Evolutionary conservation across 1,140 invertebrate species (phyloP), one percentile per base, ranked within the genome.

Genomic region (Oreohelix idahoensis): DNA sequence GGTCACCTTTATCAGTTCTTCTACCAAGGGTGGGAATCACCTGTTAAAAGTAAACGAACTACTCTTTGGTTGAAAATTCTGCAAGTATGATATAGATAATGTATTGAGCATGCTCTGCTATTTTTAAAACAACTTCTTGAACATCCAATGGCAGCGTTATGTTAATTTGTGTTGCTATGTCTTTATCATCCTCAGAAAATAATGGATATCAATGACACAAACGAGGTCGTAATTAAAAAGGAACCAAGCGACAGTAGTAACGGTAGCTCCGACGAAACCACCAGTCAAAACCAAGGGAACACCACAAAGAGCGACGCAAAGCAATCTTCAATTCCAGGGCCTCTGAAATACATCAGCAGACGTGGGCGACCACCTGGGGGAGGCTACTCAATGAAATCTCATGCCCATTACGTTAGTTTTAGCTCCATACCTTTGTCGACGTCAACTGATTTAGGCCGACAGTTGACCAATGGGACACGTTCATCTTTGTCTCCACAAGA

Each of bases 371-470:
- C 80, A 17, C 80, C 80, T 58, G 80, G 80, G n/a, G 80, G 80
- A 58, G 80, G 80, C 35, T 82, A 82, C 51, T 82, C 80, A 36
- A 82, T 82, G 80, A 82, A 82, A 51, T 36, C 80, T 11, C 69
- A 73, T 23, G 5, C 42, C 11, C 69, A 82, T 39, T 82, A 74
- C 49, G 45, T 81, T 26, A 42, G 42, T 26, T 82, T 82, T 71
- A 63, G 42, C 51, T 36, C 70, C 45, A 5, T 38, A 26, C 38
- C 78, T 26, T 36, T 79, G 20, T 8, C 36, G 35, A 53, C 49
- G 8, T 42, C 79, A 45, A 5, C 15, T 17, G 66, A 71, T 17
- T 71, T 71, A 35, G 32, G 42, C 10, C 70, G 71, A n/a, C 69
- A 58, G 32, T 5, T 66, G n/a, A 4, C 45, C 1, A 20, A 35